These are phyloP conservation scores for Emydocephalus ijimae DNA, from an alignment of 2,113 vertebrate genomes.

Conservation along the genomic window DNA sequence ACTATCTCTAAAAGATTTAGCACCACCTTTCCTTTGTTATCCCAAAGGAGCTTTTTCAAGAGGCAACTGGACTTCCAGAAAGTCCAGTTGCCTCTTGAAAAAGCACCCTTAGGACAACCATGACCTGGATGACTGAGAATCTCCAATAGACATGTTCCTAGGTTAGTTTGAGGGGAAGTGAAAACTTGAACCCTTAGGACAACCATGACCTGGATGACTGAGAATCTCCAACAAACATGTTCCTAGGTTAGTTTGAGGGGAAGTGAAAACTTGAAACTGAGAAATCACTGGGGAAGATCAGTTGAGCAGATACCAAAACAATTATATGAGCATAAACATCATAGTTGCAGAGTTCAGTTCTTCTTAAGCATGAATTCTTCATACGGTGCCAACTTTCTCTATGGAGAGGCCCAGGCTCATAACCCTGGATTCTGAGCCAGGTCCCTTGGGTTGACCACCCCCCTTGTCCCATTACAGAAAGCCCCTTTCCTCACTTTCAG, in stretches of 20 bases:
- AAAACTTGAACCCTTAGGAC: background rate
- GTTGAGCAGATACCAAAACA: background rate
- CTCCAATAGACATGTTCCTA: background rate
- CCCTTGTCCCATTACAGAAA: background rate
- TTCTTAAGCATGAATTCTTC: background rate
- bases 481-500: slow-evolving; percentile 77
- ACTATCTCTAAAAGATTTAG: background rate
- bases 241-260: background rate
- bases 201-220: too few relatives aligned
- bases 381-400: too few relatives aligned
- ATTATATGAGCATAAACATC: background rate
- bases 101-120: too few relatives aligned
- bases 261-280: background rate
- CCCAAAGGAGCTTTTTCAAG: too few relatives aligned
- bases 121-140: too few relatives aligned
- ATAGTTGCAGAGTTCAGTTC: background rate
- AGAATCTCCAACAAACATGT: background rate
- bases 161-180: background rate
- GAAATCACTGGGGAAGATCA: background rate
- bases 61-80: too few relatives aligned
- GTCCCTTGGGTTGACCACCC: background rate
- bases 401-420: background rate
- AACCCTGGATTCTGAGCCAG: background rate
- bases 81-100: too few relatives aligned
- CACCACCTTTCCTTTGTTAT: background rate